Percentiles rank a stretch among this genome's conserved stretches.
phyloP scores from a whole-genome alignment of 2,888 invertebrate species.

The Lasius fuliginosus region DNA sequence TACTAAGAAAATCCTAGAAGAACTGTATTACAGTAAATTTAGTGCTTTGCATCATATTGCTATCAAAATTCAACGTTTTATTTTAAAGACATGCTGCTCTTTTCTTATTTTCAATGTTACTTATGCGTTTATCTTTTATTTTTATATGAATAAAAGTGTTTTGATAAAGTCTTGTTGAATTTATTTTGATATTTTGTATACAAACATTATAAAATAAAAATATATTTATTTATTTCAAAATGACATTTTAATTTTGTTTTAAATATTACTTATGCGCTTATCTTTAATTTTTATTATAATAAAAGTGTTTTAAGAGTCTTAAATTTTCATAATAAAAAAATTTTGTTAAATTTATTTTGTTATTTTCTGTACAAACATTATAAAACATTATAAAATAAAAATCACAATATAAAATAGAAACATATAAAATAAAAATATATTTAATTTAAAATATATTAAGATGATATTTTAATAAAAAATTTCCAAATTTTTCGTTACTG shows the following conservation, averaged over 20 bases:
- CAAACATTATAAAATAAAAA: too few species aligned
- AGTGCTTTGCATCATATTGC: constrained; percentile 15
- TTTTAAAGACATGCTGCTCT: neutral
- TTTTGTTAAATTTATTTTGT: too few species aligned
- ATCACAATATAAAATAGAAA: neutral
- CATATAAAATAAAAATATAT: too few species aligned
- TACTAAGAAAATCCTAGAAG: constrained; percentile 27
- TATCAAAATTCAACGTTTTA: constrained; percentile 17
- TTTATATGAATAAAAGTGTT: neutral
- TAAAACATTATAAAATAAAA: too few species aligned
- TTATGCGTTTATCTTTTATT: neutral
- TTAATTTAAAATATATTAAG: too few species aligned
- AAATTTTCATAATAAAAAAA: too few species aligned
- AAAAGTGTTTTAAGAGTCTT: too few species aligned
- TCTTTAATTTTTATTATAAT: neutral
- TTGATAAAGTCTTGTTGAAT: too few species aligned
- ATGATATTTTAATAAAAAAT: neutral
- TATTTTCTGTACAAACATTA: too few species aligned
- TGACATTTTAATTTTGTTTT: neutral
- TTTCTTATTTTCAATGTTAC: neutral
- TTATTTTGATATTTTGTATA: too few species aligned
- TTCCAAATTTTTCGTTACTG: neutral
- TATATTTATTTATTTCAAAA: too few species aligned
- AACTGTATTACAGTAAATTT: constrained; percentile 28
- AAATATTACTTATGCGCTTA: neutral